Conservation (phyloP, 2,888 invertebrate genomes). For the Nasonovia ribisnigri region DNA sequence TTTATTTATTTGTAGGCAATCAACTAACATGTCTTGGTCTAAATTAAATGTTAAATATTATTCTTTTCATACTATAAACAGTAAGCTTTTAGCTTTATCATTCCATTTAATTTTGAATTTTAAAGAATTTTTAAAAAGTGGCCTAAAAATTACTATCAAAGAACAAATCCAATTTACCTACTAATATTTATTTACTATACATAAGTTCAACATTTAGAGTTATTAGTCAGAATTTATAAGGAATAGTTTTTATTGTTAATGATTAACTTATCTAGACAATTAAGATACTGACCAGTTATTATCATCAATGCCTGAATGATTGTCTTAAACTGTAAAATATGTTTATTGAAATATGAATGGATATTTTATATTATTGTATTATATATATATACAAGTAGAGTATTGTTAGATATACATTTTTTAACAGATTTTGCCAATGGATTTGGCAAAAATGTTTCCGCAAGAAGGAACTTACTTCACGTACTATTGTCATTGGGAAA, state of each 20-base stretch:
- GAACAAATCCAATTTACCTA: background rate
- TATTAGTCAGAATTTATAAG: background rate
- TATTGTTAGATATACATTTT: constrained; percentile 7
- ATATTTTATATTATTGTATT: constrained; percentile 9
- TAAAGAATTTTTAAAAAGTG: background rate
- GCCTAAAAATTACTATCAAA: background rate
- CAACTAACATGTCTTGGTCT: background rate
- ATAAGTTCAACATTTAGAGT: too few species aligned
- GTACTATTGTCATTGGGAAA: constrained; percentile 84
- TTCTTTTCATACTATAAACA: background rate
- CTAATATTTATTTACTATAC: background rate
- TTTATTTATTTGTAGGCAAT: background rate
- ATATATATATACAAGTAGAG: constrained; percentile 7
- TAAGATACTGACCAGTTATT: constrained; percentile 16
- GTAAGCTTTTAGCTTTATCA: too few species aligned
- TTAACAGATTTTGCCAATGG: constrained; percentile 81
- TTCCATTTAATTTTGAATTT: background rate
- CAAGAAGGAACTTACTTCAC: constrained; percentile 80
- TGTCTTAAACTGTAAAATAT: constrained; percentile 31
- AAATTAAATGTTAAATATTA: background rate
- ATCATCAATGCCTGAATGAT: constrained; percentile 20
- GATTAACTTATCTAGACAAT: background rate
- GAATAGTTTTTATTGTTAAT: background rate
- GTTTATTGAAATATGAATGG: background rate
- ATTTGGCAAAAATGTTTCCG: constrained; percentile 81